Base-by-base conservation (phyloP, 2,797 vertebrate species). In the Rhabdomys pumilio region DNA sequence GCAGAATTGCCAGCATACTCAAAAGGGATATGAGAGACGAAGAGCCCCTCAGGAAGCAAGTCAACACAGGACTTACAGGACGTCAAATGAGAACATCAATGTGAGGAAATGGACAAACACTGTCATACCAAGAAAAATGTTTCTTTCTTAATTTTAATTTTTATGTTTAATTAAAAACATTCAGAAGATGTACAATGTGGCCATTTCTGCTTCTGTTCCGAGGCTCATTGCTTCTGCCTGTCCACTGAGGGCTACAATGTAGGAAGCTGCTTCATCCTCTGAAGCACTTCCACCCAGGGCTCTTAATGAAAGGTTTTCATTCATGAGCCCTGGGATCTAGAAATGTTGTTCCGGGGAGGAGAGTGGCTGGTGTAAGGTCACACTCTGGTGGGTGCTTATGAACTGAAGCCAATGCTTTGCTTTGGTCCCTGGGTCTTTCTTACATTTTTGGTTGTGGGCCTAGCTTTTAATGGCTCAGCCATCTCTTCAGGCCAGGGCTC, bases 51-150 rank as follows among this genome's bases (percentile, higher is more conserved):
- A 87, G 41, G n/a, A 91, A 53, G 87, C 53, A 61, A 26, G 57
- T 31, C 26, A 72, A n/a, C 50, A n/a, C 0, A 59, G 20, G 13
- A 44, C 53, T 14, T 0, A 10, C 4, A 31, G 50, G 3, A 41
- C 41, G 81, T 89, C 65, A 81, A n/a, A 90, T 17, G 14, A 94
- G 55, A 65, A 14, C 41, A 65, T 44, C 19, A 50, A 55, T 41
- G 11, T 24, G 77, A 44, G 29, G 47, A 59, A 63, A 83, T 1
- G 75, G 73, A 61, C 59, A 38, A 59, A 15, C 22, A 20, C 22
- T n/a, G 26, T 2, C 65, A 10, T n/a, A 22, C 14, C 69, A 69
- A 55, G 69, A 57, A 50, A 89, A n/a, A 34, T 19, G 38, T 41
- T 77, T 55, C 34, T 38, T 85, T 59, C n/a, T 13, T 24, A 59